Evolutionary conservation across 2,888 invertebrate genomes (phyloP), one percentile per base, ranked within the genome.

Genomic region (Platypus cylindrus): DNA sequence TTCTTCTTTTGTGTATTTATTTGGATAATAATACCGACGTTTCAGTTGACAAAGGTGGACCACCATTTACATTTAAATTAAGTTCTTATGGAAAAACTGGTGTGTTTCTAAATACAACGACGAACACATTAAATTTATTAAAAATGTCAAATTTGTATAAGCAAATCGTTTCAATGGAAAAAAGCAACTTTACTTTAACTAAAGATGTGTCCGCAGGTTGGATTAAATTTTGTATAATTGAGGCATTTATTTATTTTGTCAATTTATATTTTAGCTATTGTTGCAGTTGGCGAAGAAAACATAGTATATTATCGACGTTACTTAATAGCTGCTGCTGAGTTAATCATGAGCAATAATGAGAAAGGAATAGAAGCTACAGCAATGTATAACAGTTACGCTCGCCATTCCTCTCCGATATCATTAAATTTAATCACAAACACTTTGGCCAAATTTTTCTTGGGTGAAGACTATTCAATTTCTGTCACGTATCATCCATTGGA

Each of bases 361-460:
- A 22, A 34, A 3, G 26, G 32, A 15, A 36, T 47, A 4, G 18
- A 51, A 3, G 34, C 55, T 20, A 48, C 58, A 38, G 48, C 65
- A 2, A 51, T 64, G 41, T 70, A 63, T 48, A 68, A 69, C 0
- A 54, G 56, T 31, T 60, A 61, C 39, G 64, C 69, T 2, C 45
- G 63, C 8, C 72, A 72, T 41, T 66, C 67, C 30, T 61, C 66
- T 2, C 67, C 68, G 2, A 65, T 67, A 34, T 58, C 70, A 1
- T 40, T 68, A 3, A 71, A 71, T 51, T 44, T 70, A 20, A 43
- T 68, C 2, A 63, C 64, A 42, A 67, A 68, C 41, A 51, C 62
- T 2, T 46, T 70, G 28, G 50, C 66, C 5, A 63, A 65, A 49
- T 42, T 48, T 17, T 33, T 51, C 5, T 41, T 54, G 22, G 55